Percentiles rank a stretch among this genome's conserved stretches.
phyloP scores from a whole-genome alignment of 1,140 invertebrate genomes.

The Rhynchophorus ferrugineus region DNA sequence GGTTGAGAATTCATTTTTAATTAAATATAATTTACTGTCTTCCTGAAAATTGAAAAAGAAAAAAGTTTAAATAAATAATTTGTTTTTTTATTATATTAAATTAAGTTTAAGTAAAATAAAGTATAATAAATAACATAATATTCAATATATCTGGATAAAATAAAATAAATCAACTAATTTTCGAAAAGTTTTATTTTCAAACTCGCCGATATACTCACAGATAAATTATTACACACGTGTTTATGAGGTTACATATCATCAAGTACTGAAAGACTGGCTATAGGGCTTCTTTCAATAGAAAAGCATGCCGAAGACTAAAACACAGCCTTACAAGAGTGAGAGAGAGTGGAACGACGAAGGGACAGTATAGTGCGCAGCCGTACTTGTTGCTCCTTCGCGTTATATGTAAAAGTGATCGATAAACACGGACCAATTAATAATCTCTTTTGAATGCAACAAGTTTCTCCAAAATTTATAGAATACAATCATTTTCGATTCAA shows the following conservation, averaged over 20 bases:
- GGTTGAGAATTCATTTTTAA: no score
- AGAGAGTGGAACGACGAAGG: neutral
- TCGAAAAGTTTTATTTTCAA: neutral
- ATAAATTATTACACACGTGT: neutral
- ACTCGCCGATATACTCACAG: neutral
- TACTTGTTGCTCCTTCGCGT: neutral
- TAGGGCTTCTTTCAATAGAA: neutral
- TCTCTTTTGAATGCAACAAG: neutral
- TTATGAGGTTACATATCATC: neutral
- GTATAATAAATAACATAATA: no score
- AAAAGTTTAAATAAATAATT: no score
- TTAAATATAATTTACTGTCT: no score
- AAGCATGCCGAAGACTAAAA: conserved; percentile 2
- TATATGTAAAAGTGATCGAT: conserved; percentile 1
- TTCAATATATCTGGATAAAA: neutral
- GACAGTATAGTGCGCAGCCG: neutral
- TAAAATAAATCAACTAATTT: no score
- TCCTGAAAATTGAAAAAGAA: no score
- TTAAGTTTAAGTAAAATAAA: no score
- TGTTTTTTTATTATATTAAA: no score
- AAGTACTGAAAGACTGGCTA: neutral
- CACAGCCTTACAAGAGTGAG: neutral
- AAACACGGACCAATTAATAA: neutral
- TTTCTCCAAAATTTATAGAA: neutral
- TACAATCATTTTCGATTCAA: neutral